phyloP scores from a whole-genome alignment of 2,888 invertebrate genomes.

The Watsonalla cultraria region DNA sequence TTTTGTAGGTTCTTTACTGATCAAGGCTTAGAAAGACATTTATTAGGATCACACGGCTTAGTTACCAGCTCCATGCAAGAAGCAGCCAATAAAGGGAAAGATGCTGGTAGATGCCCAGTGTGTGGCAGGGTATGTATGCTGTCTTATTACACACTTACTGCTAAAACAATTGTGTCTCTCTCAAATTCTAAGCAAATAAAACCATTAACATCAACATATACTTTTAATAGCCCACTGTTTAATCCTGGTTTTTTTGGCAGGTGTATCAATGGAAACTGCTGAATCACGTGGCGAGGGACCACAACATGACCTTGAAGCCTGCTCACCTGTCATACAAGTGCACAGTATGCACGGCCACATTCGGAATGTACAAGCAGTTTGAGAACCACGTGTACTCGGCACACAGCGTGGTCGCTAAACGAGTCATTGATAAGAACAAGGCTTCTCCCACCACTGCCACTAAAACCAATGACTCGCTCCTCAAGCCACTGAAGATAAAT shows the following conservation, averaged over 20 bases:
- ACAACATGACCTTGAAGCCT: constrained; percentile 93
- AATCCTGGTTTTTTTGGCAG: constrained; percentile 62
- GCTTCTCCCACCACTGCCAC: constrained; percentile 29
- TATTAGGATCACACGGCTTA: constrained; percentile 94
- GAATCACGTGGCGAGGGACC: constrained; percentile 94
- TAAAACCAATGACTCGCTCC: constrained; percentile 49
- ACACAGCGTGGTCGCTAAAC: constrained; percentile 93
- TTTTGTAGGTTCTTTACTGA: constrained; percentile 93
- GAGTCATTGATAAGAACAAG: constrained; percentile 69
- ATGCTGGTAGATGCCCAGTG: constrained; percentile 95
- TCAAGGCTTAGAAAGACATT: constrained; percentile 96
- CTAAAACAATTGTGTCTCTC: too few relatives aligned
- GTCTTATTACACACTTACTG: neutral
- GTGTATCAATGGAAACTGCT: constrained; percentile 96
- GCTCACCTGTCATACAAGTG: constrained; percentile 97
- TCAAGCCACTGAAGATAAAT: constrained; percentile 91
- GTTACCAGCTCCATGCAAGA: constrained; percentile 98
- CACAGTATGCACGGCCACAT: constrained; percentile 96
- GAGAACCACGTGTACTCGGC: constrained; percentile 96
- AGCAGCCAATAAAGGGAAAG: constrained; percentile 96
- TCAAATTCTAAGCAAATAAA: too few relatives aligned
- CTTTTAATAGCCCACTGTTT: neutral
- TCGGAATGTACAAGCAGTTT: constrained; percentile 96
- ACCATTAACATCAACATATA: neutral
- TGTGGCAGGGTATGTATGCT: constrained; percentile 89